Percentiles rank a stretch among this genome's conserved stretches.
Conservation (phyloP, 2,797 vertebrate genomes). For the Tapera naevia region DNA sequence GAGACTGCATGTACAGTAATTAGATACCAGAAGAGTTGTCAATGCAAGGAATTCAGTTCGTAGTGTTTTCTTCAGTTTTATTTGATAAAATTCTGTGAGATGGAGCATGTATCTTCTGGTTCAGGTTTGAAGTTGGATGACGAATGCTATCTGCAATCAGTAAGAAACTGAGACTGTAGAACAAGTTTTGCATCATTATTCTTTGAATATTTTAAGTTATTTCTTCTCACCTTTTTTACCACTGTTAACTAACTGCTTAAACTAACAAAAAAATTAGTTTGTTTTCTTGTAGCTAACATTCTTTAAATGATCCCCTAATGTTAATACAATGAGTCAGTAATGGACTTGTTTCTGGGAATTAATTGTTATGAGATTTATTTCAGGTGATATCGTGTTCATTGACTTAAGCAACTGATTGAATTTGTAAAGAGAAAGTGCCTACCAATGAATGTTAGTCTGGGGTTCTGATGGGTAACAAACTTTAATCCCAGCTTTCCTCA, state of each 20-base stretch:
- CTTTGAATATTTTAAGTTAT: neutral
- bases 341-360: constrained; percentile 23
- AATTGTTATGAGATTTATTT: constrained; percentile 59
- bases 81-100: neutral
- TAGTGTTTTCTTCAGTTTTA: neutral
- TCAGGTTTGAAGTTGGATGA: neutral
- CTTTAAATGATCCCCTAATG: neutral
- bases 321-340: constrained; percentile 46
- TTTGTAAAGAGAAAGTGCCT: neutral
- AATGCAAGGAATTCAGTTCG: neutral
- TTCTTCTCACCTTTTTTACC: neutral
- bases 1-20: neutral
- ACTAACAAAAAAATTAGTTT: constrained; percentile 11
- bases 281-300: constrained; percentile 18
- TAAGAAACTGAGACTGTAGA: neutral
- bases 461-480: neutral
- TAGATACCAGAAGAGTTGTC: neutral
- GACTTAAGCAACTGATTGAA: constrained; percentile 43
- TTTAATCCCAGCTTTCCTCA: neutral
- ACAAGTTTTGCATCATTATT: neutral
- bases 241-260: no score
- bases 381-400: constrained; percentile 44
- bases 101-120: neutral
- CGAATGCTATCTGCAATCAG: neutral
- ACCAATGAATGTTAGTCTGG: constrained; percentile 1